These are phyloP conservation scores for Dicaeum eximium DNA, from an alignment of 2,113 vertebrate genomes.

Conservation along the genomic window DNA sequence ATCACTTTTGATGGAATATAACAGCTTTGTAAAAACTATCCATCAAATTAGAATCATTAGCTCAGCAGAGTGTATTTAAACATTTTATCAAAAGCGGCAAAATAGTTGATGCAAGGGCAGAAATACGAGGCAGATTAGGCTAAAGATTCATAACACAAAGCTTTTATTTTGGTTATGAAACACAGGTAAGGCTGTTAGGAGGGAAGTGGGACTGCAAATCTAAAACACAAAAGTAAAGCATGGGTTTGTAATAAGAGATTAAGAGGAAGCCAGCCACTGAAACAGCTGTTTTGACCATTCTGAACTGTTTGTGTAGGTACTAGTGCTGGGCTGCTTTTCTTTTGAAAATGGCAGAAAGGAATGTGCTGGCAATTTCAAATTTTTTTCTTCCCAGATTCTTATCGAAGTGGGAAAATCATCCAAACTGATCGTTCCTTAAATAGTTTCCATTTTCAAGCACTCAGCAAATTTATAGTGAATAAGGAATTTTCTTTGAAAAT, in stretches of 20 bases:
- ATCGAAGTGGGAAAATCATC: constrained; percentile 18
- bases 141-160: not conserved
- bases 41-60: not conserved
- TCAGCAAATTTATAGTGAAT: constrained; percentile 42
- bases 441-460: constrained; percentile 23
- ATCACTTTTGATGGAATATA: not conserved
- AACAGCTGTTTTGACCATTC: constrained; percentile 51
- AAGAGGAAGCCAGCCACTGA: not conserved
- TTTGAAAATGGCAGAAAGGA: constrained; percentile 51
- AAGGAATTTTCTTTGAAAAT: constrained; percentile 25
- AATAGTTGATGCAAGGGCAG: not conserved
- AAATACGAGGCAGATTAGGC: not conserved
- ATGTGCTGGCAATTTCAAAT: constrained; percentile 40
- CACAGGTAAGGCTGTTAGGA: not conserved
- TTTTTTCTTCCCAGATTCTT: constrained; percentile 39
- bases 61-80: not conserved
- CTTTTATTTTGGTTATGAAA: not conserved
- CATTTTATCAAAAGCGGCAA: not conserved
- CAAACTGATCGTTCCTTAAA: constrained; percentile 18
- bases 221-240: not conserved
- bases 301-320: not conserved
- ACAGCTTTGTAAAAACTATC: not conserved
- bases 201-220: not conserved
- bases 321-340: not conserved
- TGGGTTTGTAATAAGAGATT: constrained; percentile 23